Evolutionary conservation across 30 jellyfish, hydroid and myxozoan genomes (phyloP).

Genomic region (Sanderia malayensis): DNA sequence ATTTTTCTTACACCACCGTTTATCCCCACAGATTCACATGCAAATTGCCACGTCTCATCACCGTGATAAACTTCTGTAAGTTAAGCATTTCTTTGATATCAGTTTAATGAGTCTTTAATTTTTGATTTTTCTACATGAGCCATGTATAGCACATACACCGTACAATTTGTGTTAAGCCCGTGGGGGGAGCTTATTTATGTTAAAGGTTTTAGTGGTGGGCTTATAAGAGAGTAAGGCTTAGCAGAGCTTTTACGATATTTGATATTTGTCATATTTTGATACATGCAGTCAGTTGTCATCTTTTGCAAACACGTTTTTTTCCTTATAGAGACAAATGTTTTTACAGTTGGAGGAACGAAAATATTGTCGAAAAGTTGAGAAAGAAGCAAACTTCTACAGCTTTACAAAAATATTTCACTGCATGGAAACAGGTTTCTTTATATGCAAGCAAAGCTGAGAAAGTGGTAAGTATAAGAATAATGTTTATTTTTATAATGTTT

Average conservation of each 20-base stretch:
- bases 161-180: too few species aligned
- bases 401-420: background rate
- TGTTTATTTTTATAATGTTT: background rate
- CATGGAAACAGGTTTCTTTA: background rate
- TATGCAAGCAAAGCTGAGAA: background rate
- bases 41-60: conserved; percentile 43
- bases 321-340: background rate
- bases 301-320: background rate
- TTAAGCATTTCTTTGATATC: too few species aligned
- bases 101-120: too few species aligned
- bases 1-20: background rate
- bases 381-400: background rate
- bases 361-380: background rate
- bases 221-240: too few species aligned
- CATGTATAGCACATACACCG: too few species aligned
- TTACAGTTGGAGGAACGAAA: background rate
- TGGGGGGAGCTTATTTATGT: too few species aligned
- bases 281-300: too few species aligned
- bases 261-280: too few species aligned
- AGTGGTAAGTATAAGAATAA: background rate
- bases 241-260: too few species aligned
- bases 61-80: conserved; percentile 39
- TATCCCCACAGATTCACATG: conserved; percentile 25
- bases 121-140: too few species aligned
- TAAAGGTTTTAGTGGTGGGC: too few species aligned